These are phyloP conservation scores for Sipha maydis DNA, from an alignment of 2,888 invertebrate genomes.

Conservation along the genomic window DNA sequence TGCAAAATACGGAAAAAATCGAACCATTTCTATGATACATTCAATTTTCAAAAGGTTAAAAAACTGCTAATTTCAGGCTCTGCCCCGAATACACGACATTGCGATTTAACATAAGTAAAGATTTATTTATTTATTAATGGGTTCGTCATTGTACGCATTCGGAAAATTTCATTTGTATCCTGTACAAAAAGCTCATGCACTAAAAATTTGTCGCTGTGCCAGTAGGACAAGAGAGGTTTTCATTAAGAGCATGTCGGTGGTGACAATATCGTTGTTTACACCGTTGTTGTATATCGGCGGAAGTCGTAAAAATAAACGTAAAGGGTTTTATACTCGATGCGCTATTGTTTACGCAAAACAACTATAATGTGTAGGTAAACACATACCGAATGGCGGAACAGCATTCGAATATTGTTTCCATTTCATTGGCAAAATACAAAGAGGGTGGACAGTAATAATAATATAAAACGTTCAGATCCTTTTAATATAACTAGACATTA, in stretches of 20 bases:
- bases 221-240: background rate
- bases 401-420: conserved; percentile 47
- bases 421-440: conserved; percentile 28
- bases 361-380: background rate
- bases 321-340: background rate
- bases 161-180: background rate
- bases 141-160: background rate
- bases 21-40: too few relatives aligned
- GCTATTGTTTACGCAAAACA: background rate
- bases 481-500: conserved; percentile 38
- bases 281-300: background rate
- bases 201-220: background rate
- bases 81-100: too few relatives aligned
- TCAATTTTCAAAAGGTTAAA: too few relatives aligned
- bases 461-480: conserved; percentile 44
- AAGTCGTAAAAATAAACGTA: background rate
- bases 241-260: background rate
- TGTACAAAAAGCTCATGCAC: background rate
- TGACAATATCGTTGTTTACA: conserved; percentile 19
- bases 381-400: too few relatives aligned
- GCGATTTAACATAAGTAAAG: too few relatives aligned
- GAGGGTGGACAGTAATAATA: conserved; percentile 3
- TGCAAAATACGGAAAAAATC: too few relatives aligned
- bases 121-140: too few relatives aligned
- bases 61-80: too few relatives aligned